Evolutionary conservation across 1,140 invertebrate genomes (phyloP).

Genomic region (Saxidomus purpurata): DNA sequence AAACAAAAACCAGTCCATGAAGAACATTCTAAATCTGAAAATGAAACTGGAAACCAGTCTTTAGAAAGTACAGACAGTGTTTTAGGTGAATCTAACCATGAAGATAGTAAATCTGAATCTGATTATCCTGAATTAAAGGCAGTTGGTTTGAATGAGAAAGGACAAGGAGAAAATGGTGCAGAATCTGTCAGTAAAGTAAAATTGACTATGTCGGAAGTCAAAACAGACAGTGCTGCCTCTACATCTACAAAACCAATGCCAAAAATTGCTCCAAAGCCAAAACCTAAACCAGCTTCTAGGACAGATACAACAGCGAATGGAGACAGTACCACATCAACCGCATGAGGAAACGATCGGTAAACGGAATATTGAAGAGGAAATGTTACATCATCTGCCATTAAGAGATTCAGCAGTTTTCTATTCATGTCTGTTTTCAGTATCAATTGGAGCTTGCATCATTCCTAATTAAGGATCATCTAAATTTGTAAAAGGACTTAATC

Average conservation of each 20-base stretch:
- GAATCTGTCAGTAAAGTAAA: background rate
- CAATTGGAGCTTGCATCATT: too few species aligned
- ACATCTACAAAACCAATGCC: background rate
- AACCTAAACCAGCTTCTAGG: background rate
- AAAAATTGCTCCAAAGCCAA: slow-evolving; percentile 22
- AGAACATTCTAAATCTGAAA: background rate
- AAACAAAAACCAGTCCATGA: slow-evolving; percentile 66
- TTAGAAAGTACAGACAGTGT: background rate
- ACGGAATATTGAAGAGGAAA: too few species aligned
- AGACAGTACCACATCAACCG: background rate
- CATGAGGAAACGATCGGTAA: background rate
- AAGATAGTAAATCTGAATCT: background rate
- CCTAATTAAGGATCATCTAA: too few species aligned
- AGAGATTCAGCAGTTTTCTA: background rate
- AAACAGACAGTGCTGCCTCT: background rate
- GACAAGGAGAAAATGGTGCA: background rate
- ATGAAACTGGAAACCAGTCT: slow-evolving; percentile 8
- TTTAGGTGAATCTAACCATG: background rate
- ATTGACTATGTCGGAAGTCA: background rate
- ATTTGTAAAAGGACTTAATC: too few species aligned
- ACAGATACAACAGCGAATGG: background rate
- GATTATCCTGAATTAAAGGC: background rate
- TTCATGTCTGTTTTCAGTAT: too few species aligned
- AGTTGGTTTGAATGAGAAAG: background rate
- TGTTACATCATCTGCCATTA: background rate